phyloP scores from a whole-genome alignment of 1,140 invertebrate species.

The Achroia grisella region DNA sequence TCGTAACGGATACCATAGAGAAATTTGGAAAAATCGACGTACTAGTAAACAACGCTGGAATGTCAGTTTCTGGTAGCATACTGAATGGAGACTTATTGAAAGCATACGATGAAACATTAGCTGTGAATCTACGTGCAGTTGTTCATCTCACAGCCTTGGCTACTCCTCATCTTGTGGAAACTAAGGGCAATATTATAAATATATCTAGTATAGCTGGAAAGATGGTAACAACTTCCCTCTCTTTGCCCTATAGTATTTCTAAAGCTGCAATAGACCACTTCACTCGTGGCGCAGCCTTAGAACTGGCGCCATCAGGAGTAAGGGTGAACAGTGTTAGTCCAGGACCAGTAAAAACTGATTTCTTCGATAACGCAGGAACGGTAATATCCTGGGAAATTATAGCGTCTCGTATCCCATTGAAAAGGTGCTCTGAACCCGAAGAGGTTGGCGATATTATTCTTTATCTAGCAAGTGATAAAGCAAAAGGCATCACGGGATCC shows the following conservation, averaged over 20 bases:
- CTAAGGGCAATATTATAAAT: slow-evolving; percentile 86
- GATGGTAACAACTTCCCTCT: slow-evolving; percentile 75
- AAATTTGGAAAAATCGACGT: slow-evolving; percentile 79
- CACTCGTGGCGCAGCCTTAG: background rate
- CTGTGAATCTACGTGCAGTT: slow-evolving; percentile 82
- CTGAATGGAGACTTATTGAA: slow-evolving; percentile 80
- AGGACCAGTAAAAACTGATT: background rate
- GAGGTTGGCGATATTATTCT: background rate
- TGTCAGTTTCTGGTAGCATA: slow-evolving; percentile 81
- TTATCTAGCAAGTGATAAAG: background rate
- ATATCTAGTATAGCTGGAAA: slow-evolving; percentile 85
- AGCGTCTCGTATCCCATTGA: background rate
- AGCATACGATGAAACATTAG: slow-evolving; percentile 82
- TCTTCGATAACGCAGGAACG: background rate
- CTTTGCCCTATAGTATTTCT: slow-evolving; percentile 85
- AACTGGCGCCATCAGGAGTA: background rate
- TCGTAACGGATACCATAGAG: slow-evolving; percentile 77
- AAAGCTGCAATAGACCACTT: slow-evolving; percentile 89
- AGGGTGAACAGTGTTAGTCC: background rate
- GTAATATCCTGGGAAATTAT: background rate
- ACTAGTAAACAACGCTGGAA: slow-evolving; percentile 86
- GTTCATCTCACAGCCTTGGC: slow-evolving; percentile 85
- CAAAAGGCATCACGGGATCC: slow-evolving; percentile 13
- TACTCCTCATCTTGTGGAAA: slow-evolving; percentile 81
- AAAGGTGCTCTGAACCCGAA: background rate